Evolutionary conservation across 1,140 invertebrate species (phyloP).

Genomic region (Aphelenchoides fujianensis): DNA sequence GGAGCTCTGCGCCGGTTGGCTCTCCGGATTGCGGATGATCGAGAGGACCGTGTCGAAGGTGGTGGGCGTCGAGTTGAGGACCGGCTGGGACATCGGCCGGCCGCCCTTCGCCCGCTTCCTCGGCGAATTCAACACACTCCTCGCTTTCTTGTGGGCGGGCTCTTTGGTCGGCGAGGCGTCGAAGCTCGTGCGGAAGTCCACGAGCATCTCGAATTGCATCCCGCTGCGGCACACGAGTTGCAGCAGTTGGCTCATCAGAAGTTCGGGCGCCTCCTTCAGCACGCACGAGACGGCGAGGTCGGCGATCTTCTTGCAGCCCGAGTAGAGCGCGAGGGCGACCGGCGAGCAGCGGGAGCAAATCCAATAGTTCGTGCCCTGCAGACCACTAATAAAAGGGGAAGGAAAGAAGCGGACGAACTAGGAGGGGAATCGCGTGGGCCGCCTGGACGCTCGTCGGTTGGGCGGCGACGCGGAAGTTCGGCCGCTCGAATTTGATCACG

Average conservation of each 20-base stretch:
- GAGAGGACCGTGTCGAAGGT: background rate
- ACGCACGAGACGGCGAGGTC: conserved; percentile 5
- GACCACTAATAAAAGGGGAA: no score
- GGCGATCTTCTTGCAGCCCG: conserved; percentile 6
- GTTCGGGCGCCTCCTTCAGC: background rate
- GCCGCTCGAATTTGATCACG: background rate
- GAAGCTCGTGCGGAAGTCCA: background rate
- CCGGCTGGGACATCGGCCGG: background rate
- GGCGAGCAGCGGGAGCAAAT: background rate
- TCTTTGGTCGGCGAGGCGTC: background rate
- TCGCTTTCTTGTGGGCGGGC: conserved; percentile 11
- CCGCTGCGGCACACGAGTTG: background rate
- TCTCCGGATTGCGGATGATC: background rate
- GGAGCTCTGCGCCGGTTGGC: background rate
- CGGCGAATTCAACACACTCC: conserved; percentile 13
- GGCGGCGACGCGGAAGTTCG: background rate
- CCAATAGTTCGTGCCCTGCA: conserved; percentile 17
- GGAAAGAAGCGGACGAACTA: background rate
- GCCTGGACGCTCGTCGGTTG: background rate
- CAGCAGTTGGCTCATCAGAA: background rate
- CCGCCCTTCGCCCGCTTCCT: conserved; percentile 2
- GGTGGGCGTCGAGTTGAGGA: background rate
- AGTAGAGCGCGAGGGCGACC: conserved; percentile 2
- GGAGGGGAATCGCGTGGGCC: background rate
- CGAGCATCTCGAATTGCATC: conserved; percentile 8